Conservation (phyloP, 2,113 vertebrate species). For the Gobio gobio region DNA sequence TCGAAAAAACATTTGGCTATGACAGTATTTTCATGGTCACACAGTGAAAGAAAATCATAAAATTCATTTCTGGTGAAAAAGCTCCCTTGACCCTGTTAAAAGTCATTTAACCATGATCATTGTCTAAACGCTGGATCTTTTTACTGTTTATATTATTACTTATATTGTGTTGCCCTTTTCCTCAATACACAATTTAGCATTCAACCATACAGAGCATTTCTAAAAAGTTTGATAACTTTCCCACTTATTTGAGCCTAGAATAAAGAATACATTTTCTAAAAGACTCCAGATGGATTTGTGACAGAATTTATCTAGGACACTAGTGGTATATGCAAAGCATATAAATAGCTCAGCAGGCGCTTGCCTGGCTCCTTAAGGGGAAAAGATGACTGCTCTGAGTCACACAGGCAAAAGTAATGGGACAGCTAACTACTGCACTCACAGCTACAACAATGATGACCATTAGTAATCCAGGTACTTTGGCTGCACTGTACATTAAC, state of each 20-base stretch:
- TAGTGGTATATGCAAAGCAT: slow-evolving; percentile 42
- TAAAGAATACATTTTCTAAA: slow-evolving; percentile 27
- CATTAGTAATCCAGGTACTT: slow-evolving; percentile 46
- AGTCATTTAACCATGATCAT: slow-evolving; percentile 39
- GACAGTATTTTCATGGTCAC: slow-evolving; percentile 5
- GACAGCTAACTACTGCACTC: slow-evolving; percentile 35
- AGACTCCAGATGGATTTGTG: slow-evolving; percentile 28
- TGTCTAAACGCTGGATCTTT: slow-evolving; percentile 14
- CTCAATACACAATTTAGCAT: background rate
- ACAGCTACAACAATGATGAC: slow-evolving; percentile 34
- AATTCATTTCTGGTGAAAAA: slow-evolving; percentile 15
- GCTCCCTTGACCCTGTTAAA: background rate
- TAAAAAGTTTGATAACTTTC: background rate
- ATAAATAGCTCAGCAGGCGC: slow-evolving; percentile 43
- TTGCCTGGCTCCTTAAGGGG: slow-evolving; percentile 28
- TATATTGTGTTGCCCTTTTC: slow-evolving; percentile 22
- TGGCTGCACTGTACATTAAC: slow-evolving; percentile 54
- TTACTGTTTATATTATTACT: slow-evolving; percentile 30
- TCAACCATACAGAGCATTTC: background rate
- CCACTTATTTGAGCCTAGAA: background rate
- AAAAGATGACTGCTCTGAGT: slow-evolving; percentile 14
- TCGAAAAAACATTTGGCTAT: background rate
- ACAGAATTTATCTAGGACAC: slow-evolving; percentile 37
- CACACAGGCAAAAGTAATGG: slow-evolving; percentile 30
- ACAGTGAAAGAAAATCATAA: slow-evolving; percentile 28